Evolutionary conservation across 64 coral and sea anemone species (phyloP), one percentile per base, ranked within the genome.

Genomic region (Platygyra sinensis): DNA sequence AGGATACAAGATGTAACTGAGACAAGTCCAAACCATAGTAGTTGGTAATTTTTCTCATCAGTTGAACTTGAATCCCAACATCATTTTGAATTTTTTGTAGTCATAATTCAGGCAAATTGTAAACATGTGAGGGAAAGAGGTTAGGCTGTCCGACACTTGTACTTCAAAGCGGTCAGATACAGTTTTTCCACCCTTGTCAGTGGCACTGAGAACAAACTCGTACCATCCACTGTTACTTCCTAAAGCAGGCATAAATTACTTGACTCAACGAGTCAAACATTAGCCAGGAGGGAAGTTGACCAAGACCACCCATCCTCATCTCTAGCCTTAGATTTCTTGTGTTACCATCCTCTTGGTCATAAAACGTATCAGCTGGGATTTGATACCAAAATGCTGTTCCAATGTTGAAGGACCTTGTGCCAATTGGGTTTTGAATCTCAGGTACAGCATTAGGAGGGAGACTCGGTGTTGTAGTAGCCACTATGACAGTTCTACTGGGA

Each of bases 321-420:
- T 94, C 83, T 25, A 97, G 60, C 24, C 38, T 81, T 73, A 97
- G 52, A 20, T 87, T 80, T 76, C 82, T 90, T 12, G 95, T 88
- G 57, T 77, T 84, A 2, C 91, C 95, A 67, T 97, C 95, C 79
- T 94, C 83, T 25, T 61, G 15, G 42, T 97, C 95, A 38, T 59
- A 52, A 54, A 97, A 91, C 22, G 39, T 82, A 75, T 97, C 64
- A 15, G 32, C 71, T 33, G 95, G 88, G 36, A 97, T 89, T 17
- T 19, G 57, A 74, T 91, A 97, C 9, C 39, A 72, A 3, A 94
- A 7, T 14, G 57, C 69, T 81, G 82, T 89, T 5, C 95, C 95
- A 12, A 52, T 31, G 18, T 42, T 76, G 15, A 97, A 13, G 60
- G 62, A 72, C 25, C 94, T 75, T 10, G 22, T 46, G 31, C 30